These are phyloP conservation scores for Phoronis australis DNA, from an alignment of 2,888 invertebrate species.

Conservation along the genomic window DNA sequence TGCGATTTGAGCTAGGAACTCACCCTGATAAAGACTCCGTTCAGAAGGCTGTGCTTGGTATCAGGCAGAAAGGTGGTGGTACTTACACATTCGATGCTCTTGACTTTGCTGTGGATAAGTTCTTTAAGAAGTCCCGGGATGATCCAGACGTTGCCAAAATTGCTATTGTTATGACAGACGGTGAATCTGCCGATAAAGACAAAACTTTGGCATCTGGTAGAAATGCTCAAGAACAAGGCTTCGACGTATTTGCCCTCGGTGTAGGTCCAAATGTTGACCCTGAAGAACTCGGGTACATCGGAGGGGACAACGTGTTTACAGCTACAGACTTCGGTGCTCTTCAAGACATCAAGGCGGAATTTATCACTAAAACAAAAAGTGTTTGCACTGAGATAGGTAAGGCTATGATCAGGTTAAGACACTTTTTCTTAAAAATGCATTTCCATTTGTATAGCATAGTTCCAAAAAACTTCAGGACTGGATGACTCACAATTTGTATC, in stretches of 20 bases:
- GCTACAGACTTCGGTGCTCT: too few species aligned
- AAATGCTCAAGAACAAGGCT: too few species aligned
- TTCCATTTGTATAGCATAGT: too few species aligned
- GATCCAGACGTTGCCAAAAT: not conserved
- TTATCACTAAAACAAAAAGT: too few species aligned
- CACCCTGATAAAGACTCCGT: not conserved
- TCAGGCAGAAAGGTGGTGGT: not conserved
- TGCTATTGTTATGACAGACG: not conserved
- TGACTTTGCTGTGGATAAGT: not conserved
- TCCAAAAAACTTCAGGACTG: too few species aligned
- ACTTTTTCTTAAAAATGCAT: too few species aligned
- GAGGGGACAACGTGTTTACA: too few species aligned
- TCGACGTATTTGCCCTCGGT: slow-evolving; percentile 9
- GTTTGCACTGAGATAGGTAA: too few species aligned
- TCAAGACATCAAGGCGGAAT: too few species aligned
- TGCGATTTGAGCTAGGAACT: not conserved
- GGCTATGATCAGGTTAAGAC: too few species aligned
- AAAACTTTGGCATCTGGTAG: not conserved
- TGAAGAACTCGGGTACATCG: slow-evolving; percentile 5
- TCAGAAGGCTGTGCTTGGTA: not conserved
- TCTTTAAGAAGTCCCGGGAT: not conserved
- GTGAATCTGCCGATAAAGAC: not conserved
- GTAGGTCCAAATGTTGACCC: slow-evolving; percentile 7
- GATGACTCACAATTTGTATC: too few species aligned
- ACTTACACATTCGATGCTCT: not conserved